Evolutionary conservation across 1,140 invertebrate genomes (phyloP), one percentile per base, ranked within the genome.

Genomic region (Stegodyphus mimosarum): DNA sequence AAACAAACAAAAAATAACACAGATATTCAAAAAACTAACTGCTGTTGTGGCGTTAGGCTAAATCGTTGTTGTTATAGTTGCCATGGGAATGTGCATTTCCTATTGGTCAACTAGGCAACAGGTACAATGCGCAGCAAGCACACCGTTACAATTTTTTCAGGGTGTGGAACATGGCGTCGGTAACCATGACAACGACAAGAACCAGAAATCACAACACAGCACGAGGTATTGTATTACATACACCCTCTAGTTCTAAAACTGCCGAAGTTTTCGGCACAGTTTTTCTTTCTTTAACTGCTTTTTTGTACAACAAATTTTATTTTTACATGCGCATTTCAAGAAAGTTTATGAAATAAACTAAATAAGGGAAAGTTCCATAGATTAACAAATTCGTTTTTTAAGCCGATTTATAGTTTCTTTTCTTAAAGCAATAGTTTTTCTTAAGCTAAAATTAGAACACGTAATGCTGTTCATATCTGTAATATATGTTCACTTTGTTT

Each of bases 21-120:
- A 69, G 81, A 84, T 75, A 84, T 75, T 84, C 71, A 48, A 84
- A 83, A 83, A 75, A 75, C 69, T 72, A 64, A 69, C 64, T 69
- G 72, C 72, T 84, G 60, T 84, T 84, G 81, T 84, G 60, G 71
- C 17, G 60, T 64, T 73, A 53, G 70, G 70, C 63, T 73, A 72
- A 84, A 84, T 84, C 73, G 73, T 84, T 84, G 81, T 84, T 84
- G 81, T 84, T 53, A 76, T 76, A 76, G 81, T 84, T 84, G 81
- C 81, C 50, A 84, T 84, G 81, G 81, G 60, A 76, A 84, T 76
- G 63, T 63, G 50, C 18, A 18, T 63, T 70, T 63, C 81, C 72
- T 66, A 84, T 84, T 84, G 81, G 81, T 75, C 81, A 84, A 76
- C 81, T 76, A 63, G 81, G 81, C 81, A 84, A 84, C 81, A 84